Evolutionary conservation across 2,888 invertebrate genomes (phyloP), one percentile per base, ranked within the genome.

Genomic region (Drosophila peninsularis): DNA sequence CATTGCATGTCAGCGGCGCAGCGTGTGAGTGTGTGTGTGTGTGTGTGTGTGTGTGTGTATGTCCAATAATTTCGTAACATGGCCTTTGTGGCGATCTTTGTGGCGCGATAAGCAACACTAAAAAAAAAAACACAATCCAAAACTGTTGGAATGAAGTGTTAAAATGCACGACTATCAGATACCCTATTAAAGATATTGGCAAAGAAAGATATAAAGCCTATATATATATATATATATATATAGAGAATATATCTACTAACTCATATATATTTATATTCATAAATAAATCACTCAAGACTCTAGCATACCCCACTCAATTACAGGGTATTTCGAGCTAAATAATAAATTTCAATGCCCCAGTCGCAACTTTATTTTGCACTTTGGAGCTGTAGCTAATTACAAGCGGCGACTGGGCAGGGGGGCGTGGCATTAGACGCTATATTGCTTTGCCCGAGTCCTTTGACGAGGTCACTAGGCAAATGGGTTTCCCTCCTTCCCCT

Each of bases 41-140:
- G 32, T 50, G 17, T 36, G 17, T 66, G 19, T 62, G 47, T 34
- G 30, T 45, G 41, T 53, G 41, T 44, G n/a, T 68, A 62, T 72
- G 79, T 86, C 75, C 75, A 82, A 86, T 89, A 83, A 88, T 88
- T 86, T 88, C 86, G 86, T 88, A 89, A 89, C 88, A 84, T 89
- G 89, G 88, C 88, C 89, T 89, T 89, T 88, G 82, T 77, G 85
- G 88, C 87, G 90, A 88, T 89, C 80, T 76, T 70, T 78, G 82
- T 65, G 65, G 65, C 53, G 73, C 75, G 89, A 89, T 89, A 88
- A 81, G 68, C 68, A 52, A 47, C 57, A 56, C 65, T 45, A 37
- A 69, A 70, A 49, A 57, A 53, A 36, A 41, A 32, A 21, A 21
- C 1, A 21, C 10, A 60, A 56, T 13, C 13, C 58, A 63, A 36